A percentile compares a stretch with the other conserved stretches of the same genome.
Evolutionary conservation across 2,113 vertebrate genomes (phyloP).

Genomic region (Daphoenositta chrysoptera): DNA sequence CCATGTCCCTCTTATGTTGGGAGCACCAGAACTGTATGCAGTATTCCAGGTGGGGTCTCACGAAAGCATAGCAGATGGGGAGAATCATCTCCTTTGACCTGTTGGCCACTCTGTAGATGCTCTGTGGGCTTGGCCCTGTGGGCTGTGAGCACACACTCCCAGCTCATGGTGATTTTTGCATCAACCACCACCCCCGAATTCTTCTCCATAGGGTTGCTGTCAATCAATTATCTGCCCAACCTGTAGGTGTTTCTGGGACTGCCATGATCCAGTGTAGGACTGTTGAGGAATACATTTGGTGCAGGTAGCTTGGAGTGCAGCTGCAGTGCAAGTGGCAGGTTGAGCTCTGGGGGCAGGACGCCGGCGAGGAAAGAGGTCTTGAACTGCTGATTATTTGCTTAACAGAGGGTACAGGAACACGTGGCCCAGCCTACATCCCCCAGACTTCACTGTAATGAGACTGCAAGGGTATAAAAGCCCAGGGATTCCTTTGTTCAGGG

Average conservation of each 20-base stretch:
- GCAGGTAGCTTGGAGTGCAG: not conserved
- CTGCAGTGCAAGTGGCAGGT: not conserved
- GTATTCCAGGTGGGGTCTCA: not conserved
- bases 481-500: fast-evolving
- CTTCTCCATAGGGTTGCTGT: not conserved
- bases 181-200: fast-evolving
- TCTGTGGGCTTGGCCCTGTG: not conserved
- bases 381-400: not conserved
- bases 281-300: not conserved
- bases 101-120: not conserved
- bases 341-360: not conserved
- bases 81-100: not conserved
- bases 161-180: not conserved
- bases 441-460: not conserved
- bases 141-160: fast-evolving
- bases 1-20: not conserved
- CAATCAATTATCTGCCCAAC: too few species aligned
- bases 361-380: not conserved
- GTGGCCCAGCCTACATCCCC: not conserved
- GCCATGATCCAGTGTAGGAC: too few species aligned
- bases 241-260: not conserved
- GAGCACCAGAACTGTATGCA: not conserved
- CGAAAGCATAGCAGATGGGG: not conserved
- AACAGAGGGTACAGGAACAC: fast-evolving
- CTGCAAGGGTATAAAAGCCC: not conserved